These are phyloP conservation scores for Petrocephalus schoutedeni DNA, from an alignment of 2,797 vertebrate species.

Conservation along the genomic window DNA sequence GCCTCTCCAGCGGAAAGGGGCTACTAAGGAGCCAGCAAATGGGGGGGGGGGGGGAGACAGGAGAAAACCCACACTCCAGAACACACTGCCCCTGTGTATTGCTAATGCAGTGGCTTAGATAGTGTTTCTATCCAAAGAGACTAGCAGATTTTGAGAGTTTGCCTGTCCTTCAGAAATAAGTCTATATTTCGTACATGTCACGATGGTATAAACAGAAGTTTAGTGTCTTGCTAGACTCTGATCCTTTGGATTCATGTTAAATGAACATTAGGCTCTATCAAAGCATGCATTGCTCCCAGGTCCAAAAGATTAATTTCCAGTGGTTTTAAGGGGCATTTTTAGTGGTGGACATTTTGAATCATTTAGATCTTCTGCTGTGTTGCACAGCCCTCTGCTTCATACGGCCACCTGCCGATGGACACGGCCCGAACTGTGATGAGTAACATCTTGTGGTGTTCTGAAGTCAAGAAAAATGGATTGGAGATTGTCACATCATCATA, in stretches of 20 bases:
- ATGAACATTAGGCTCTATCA: not conserved
- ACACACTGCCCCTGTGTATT: not conserved
- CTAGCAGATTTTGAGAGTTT: not conserved
- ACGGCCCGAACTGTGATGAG: not conserved
- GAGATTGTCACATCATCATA: not conserved
- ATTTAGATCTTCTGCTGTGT: not conserved
- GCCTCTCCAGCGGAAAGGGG: not conserved
- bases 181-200: not conserved
- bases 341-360: too few relatives aligned
- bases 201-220: not conserved
- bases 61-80: not conserved
- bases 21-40: not conserved
- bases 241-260: not conserved
- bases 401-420: not conserved
- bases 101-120: not conserved
- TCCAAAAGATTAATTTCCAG: not conserved
- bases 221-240: not conserved
- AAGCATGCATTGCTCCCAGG: not conserved
- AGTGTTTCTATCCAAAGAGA: not conserved
- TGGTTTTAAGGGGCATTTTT: too few relatives aligned
- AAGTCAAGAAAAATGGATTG: not conserved
- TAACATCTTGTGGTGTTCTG: not conserved
- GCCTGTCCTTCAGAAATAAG: not conserved
- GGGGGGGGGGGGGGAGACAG: not conserved
- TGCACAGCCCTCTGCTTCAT: not conserved